A percentile compares a stretch with the other conserved stretches of the same genome.
phyloP scores from a whole-genome alignment of 2,797 vertebrate genomes.

The Knipowitschia caucasica region DNA sequence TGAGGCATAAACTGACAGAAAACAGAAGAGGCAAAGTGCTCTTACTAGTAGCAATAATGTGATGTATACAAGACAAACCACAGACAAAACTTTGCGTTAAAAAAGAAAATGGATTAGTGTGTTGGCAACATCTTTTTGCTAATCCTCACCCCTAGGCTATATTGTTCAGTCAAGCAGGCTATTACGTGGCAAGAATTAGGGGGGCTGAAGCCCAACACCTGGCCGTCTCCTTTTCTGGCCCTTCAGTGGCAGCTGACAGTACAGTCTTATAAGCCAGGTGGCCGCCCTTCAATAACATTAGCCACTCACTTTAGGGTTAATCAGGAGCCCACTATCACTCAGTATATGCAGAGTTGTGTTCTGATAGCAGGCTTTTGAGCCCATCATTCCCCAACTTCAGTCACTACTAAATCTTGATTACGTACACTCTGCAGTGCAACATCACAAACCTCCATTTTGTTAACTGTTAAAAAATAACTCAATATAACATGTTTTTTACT shows the following conservation, averaged over 20 bases:
- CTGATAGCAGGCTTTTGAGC: conserved; percentile 74
- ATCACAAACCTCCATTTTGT: too few relatives aligned
- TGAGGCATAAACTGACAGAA: neutral
- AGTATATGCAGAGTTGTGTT: conserved; percentile 78
- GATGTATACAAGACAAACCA: conserved; percentile 29
- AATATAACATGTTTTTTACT: too few relatives aligned
- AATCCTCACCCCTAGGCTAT: conserved; percentile 82
- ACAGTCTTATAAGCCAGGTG: conserved; percentile 90
- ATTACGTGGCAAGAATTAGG: conserved; percentile 88
- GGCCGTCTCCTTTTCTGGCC: conserved; percentile 81
- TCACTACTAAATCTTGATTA: too few relatives aligned
- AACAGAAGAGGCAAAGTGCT: conserved; percentile 9
- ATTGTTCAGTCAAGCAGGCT: conserved; percentile 87
- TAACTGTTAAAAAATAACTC: too few relatives aligned
- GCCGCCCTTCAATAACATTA: conserved; percentile 89
- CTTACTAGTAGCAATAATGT: conserved; percentile 20
- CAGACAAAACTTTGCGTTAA: conserved; percentile 55
- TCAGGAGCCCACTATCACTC: conserved; percentile 78
- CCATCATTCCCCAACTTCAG: too few relatives aligned
- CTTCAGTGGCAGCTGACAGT: conserved; percentile 89
- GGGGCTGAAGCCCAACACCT: conserved; percentile 84
- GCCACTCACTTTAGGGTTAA: conserved; percentile 90
- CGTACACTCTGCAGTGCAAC: too few relatives aligned
- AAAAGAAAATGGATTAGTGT: conserved; percentile 72
- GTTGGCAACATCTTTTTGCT: conserved; percentile 81